Evolutionary conservation across 2,888 invertebrate species (phyloP).

Genomic region (Yponomeuta malinellus): DNA sequence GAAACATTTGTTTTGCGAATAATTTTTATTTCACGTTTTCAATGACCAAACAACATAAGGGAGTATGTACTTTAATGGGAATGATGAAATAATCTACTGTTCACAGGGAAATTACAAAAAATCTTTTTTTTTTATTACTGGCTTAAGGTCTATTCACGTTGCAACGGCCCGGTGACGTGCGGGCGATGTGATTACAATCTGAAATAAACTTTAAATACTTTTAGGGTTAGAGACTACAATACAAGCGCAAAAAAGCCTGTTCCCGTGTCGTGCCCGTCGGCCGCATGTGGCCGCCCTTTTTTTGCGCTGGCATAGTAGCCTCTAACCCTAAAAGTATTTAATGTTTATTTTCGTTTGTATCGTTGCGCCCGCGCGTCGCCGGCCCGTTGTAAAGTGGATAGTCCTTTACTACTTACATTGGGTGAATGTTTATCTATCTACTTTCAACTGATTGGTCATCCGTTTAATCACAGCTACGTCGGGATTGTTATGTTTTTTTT

Average conservation of each 20-base stretch:
- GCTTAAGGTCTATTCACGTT: not conserved
- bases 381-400: too few species aligned
- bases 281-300: too few species aligned
- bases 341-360: too few species aligned
- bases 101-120: slow-evolving; percentile 8
- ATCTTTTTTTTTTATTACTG: slow-evolving; percentile 2
- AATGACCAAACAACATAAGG: slow-evolving; percentile 15
- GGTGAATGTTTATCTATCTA: slow-evolving; percentile 3
- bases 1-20: not conserved
- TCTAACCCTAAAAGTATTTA: too few species aligned
- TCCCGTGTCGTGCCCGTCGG: too few species aligned
- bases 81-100: slow-evolving; percentile 9
- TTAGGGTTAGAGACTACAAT: too few species aligned
- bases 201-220: too few species aligned
- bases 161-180: too few species aligned
- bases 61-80: slow-evolving; percentile 7
- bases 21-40: slow-evolving; percentile 4
- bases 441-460: not conserved
- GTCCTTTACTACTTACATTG: not conserved
- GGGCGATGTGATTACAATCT: too few species aligned
- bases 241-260: too few species aligned
- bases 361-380: too few species aligned
- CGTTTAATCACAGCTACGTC: not conserved
- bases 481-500: not conserved
- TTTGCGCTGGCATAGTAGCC: too few species aligned